phyloP scores from a whole-genome alignment of 92 coral and sea anemone species.

The Meandrina meandrites region DNA sequence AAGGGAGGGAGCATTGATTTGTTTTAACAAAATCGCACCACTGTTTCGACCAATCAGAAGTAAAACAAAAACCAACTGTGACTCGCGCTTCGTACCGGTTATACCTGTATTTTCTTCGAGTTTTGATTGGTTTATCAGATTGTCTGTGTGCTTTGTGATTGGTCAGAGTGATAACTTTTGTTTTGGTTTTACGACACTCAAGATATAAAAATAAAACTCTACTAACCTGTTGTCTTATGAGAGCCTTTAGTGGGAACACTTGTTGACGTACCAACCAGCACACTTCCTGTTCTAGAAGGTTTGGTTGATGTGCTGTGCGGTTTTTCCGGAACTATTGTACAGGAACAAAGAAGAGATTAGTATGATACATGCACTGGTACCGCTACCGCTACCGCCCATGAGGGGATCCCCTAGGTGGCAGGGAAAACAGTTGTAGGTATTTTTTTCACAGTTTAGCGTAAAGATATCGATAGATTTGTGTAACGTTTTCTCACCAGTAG shows the following conservation, averaged over 20 bases:
- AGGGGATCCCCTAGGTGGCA: neutral
- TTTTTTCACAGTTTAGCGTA: neutral
- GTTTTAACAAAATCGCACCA: too few relatives aligned
- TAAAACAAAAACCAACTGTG: neutral
- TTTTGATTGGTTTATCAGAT: too few relatives aligned
- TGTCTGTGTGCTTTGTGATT: too few relatives aligned
- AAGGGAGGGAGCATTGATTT: too few relatives aligned
- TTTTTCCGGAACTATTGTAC: neutral
- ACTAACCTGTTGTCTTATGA: constrained; percentile 1
- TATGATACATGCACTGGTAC: neutral
- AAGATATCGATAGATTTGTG: neutral
- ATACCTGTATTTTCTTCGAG: too few relatives aligned
- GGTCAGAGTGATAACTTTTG: too few relatives aligned
- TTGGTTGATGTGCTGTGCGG: neutral
- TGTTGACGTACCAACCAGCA: neutral
- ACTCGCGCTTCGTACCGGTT: too few relatives aligned
- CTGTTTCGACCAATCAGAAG: too few relatives aligned
- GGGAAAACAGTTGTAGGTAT: neutral
- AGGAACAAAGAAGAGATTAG: neutral
- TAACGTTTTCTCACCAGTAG: neutral
- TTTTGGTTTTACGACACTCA: too few relatives aligned
- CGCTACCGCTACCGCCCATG: neutral
- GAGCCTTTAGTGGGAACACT: neutral
- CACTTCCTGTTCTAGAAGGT: neutral
- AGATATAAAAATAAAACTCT: neutral